phyloP scores from a whole-genome alignment of 2,113 vertebrate species.

The Apteryx mantelli region DNA sequence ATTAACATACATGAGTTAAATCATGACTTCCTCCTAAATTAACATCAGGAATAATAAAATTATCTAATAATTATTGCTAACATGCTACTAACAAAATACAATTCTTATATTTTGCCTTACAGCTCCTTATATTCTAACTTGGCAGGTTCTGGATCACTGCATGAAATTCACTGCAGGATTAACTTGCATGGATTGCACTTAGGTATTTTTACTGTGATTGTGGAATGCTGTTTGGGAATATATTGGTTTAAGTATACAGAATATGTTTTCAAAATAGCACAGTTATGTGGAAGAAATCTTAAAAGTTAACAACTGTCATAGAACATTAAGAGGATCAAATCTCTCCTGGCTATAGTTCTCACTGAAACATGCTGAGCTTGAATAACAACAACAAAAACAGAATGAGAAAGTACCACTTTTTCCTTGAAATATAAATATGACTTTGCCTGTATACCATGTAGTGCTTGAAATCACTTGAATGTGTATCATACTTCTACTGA shows the following conservation, averaged over 20 bases:
- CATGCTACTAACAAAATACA: background rate
- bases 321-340: background rate
- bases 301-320: background rate
- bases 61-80: background rate
- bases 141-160: background rate
- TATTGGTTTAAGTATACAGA: background rate
- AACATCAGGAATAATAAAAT: background rate
- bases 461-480: background rate
- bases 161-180: background rate
- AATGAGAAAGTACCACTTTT: background rate
- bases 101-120: background rate
- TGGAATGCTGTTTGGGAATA: background rate
- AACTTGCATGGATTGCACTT: background rate
- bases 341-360: background rate
- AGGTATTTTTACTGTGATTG: background rate
- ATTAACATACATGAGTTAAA: background rate
- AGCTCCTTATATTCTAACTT: background rate
- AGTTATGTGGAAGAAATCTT: background rate
- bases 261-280: background rate
- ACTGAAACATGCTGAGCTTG: background rate
- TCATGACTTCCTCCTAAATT: background rate
- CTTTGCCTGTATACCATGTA: background rate
- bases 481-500: background rate
- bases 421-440: background rate
- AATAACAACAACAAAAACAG: background rate